Base-by-base conservation (phyloP, 2,888 invertebrate genomes). In the Andrena bucephala region DNA sequence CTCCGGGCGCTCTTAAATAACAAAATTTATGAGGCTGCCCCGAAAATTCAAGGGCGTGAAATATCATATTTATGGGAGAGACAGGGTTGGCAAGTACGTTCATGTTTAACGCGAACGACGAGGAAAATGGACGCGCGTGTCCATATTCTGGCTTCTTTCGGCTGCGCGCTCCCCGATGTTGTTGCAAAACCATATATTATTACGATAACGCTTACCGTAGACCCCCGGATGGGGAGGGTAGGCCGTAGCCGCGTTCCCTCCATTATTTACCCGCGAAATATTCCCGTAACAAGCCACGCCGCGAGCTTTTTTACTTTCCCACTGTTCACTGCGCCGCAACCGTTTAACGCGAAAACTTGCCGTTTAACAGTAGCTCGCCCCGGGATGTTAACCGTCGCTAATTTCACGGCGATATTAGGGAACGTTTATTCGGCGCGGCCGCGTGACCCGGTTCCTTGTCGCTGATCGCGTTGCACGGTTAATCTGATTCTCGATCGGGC, bases 391-490 rank as follows among this genome's bases (percentile, higher is more conserved):
- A 63, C 57, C 70, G 66, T 36, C 70, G 20, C 71, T 71, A 71
- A 80, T 80, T 80, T 71, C 50, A 66, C 59, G 70, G 66, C 20
- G 80, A 79, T 79, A 71, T 72, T 67, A 66, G 62, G 81, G 48
- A 66, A 80, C 70, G 80, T 80, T 80, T 79, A 79, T 66, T 54
- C 74, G 68, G 5, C 13, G 60, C 20, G 59, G 66, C 73, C 77
- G 67, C 42, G 59, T 81, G 82, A 82, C 81, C 81, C 69, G 81
- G 73, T 81, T 81, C 42, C 81, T 66, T 68, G 81, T 54, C 60
- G 65, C 31, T 63, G 81, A 81, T 81, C 81, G 31, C 42, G 24
- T 48, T 16, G 24, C 62, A 54, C 70, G 73, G 62, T 77, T 85
- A 85, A 85, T 81, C 81, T 66, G 68, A 77, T 67, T 69, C 81